These are phyloP conservation scores for Tachysurus fulvidraco DNA, from an alignment of 2,113 vertebrate genomes.

Conservation along the genomic window DNA sequence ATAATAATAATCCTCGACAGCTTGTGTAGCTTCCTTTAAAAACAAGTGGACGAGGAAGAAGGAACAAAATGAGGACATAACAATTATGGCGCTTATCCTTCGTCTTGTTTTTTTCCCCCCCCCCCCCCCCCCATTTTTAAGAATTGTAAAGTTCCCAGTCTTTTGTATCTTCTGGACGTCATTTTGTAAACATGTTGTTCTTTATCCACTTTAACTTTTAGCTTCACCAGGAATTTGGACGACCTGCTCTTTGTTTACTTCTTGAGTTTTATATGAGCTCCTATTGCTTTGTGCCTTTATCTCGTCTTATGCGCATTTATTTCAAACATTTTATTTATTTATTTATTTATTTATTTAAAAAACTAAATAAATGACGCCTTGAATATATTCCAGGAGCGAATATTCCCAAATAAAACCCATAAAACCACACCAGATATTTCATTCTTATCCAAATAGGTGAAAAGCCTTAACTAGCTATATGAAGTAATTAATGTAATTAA, in stretches of 20 bases:
- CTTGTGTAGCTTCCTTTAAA: neutral
- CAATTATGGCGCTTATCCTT: neutral
- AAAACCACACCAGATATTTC: neutral
- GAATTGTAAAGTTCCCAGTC: neutral
- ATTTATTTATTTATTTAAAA: too few relatives aligned
- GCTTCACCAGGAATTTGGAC: neutral
- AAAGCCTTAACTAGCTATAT: neutral
- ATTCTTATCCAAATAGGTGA: neutral
- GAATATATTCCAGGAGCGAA: neutral
- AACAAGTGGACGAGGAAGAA: neutral
- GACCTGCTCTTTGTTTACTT: slow-evolving; percentile 2
- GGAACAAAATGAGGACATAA: neutral
- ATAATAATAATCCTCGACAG: neutral
- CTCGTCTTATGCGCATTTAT: neutral
- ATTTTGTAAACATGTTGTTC: neutral
- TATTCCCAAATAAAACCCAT: neutral
- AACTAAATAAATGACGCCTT: neutral
- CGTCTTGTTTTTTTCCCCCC: neutral
- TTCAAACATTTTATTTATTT: neutral
- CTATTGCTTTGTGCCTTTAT: neutral
- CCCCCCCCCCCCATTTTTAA: too few relatives aligned
- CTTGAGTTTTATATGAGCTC: neutral
- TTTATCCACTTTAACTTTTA: neutral
- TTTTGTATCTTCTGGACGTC: neutral
- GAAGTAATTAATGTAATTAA: too few relatives aligned